These are phyloP conservation scores for Amblyornis subalaris DNA, from an alignment of 2,113 vertebrate species.

Conservation along the genomic window DNA sequence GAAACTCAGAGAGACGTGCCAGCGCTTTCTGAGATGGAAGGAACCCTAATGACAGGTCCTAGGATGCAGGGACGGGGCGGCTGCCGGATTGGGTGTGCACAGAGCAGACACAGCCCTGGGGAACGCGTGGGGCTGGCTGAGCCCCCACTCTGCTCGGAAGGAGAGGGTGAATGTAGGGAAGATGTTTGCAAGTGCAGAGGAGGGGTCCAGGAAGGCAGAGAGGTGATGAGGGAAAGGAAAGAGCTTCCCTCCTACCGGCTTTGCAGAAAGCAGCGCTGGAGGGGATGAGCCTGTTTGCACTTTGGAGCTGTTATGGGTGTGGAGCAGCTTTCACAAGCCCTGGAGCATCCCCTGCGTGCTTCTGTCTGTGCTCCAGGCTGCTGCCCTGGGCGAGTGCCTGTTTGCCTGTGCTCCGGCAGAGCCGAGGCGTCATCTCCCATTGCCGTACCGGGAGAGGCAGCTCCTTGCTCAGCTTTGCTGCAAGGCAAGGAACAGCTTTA, in stretches of 20 bases:
- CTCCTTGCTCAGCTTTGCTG: background rate
- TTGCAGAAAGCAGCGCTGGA: background rate
- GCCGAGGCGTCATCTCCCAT: background rate
- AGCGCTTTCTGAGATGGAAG: background rate
- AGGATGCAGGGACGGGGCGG: accelerated
- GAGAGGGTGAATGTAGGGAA: background rate
- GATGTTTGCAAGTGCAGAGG: background rate
- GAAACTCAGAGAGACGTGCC: background rate
- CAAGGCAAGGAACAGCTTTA: background rate
- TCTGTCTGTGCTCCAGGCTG: background rate
- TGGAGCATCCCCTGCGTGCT: background rate
- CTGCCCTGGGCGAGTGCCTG: background rate
- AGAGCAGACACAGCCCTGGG: background rate
- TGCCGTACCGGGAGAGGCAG: background rate
- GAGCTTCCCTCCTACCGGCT: background rate
- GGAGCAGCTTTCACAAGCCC: background rate
- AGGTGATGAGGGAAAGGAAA: background rate
- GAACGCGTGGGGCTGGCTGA: accelerated
- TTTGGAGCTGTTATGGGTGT: background rate
- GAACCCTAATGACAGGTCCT: accelerated
- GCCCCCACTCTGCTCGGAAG: background rate
- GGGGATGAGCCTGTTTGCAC: background rate
- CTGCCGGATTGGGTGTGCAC: background rate
- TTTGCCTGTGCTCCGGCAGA: background rate
- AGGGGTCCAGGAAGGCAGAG: background rate